Percentiles rank a stretch among this genome's conserved stretches.
Conservation (phyloP, 1,140 invertebrate genomes). For the Achatina immaculata region DNA sequence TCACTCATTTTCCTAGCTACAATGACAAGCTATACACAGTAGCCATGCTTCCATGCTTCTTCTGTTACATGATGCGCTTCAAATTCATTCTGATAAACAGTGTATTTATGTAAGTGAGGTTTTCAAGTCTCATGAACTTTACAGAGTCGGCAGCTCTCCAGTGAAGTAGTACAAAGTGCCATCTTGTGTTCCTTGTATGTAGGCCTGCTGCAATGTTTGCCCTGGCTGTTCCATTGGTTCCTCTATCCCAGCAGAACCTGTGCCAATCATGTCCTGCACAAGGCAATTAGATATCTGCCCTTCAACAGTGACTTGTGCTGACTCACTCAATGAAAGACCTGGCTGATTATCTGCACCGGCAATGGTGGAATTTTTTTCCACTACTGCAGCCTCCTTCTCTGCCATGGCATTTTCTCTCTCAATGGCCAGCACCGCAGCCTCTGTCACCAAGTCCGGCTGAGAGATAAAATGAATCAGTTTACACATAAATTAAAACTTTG, state of each 20-base stretch:
- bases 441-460: neutral
- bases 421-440: neutral
- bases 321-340: neutral
- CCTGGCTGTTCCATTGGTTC: neutral
- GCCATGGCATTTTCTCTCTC: slow-evolving; percentile 5
- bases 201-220: slow-evolving; percentile 11
- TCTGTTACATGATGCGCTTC: too few species aligned
- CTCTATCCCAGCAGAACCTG: neutral
- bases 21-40: too few species aligned
- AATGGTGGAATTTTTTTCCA: neutral
- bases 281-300: slow-evolving; percentile 18
- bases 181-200: slow-evolving; percentile 15
- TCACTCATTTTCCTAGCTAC: too few species aligned
- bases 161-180: slow-evolving; percentile 28
- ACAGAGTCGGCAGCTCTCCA: neutral
- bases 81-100: too few species aligned
- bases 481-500: too few species aligned
- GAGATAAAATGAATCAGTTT: too few species aligned
- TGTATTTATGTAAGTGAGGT: too few species aligned
- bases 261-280: slow-evolving; percentile 43
- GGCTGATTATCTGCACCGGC: neutral
- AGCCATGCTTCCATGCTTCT: too few species aligned
- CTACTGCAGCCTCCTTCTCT: slow-evolving; percentile 3
- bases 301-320: slow-evolving; percentile 13
- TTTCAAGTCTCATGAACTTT: neutral